A percentile compares a stretch with the other conserved stretches of the same genome.
These are phyloP conservation scores for Rhyacichthys aspro DNA, from an alignment of 2,797 vertebrate genomes.

Conservation along the genomic window DNA sequence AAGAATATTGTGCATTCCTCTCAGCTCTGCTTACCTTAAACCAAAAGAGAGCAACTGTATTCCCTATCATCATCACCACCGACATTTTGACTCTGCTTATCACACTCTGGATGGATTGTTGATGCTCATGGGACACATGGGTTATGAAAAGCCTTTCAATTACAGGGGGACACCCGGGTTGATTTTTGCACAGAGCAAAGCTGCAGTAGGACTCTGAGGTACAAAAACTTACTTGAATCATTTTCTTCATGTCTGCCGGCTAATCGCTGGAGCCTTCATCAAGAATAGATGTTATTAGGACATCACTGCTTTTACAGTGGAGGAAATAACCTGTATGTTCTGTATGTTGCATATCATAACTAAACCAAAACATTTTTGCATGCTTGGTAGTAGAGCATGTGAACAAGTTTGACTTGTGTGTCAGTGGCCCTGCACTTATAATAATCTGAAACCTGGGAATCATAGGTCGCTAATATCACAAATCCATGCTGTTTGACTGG, in stretches of 20 bases:
- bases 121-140: conserved; percentile 14
- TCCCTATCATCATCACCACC: background rate
- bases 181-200: conserved; percentile 30
- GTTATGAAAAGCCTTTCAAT: conserved; percentile 30
- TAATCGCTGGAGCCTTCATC: conserved; percentile 34
- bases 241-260: conserved; percentile 24
- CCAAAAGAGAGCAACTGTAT: conserved; percentile 8
- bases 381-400: conserved; percentile 62
- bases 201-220: conserved; percentile 43
- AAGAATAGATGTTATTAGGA: conserved; percentile 25
- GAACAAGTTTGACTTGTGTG: conserved; percentile 28
- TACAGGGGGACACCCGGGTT: conserved; percentile 19
- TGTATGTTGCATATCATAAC: conserved; percentile 63
- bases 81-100: conserved; percentile 1
- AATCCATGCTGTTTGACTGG: conserved; percentile 42
- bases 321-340: conserved; percentile 38
- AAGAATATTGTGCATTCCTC: conserved; percentile 11
- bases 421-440: conserved; percentile 18
- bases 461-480: conserved; percentile 41
- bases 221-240: conserved; percentile 73
- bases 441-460: conserved; percentile 48
- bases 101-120: conserved; percentile 16
- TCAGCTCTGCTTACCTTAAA: conserved; percentile 5
- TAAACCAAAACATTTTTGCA: conserved; percentile 71
- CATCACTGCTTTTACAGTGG: conserved; percentile 29